phyloP scores from a whole-genome alignment of 2,888 invertebrate genomes.

The Idaea dimidiata region DNA sequence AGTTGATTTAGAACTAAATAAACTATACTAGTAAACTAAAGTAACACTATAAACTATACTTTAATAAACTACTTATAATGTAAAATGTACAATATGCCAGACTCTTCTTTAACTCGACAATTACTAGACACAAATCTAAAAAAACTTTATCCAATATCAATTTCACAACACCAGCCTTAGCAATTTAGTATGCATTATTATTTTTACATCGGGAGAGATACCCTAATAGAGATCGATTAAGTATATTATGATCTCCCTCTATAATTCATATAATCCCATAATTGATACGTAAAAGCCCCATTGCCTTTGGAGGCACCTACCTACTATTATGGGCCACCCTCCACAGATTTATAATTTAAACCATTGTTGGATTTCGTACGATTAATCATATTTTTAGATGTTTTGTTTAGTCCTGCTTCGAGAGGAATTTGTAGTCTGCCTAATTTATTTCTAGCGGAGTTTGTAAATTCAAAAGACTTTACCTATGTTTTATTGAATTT shows the following conservation, averaged over 20 bases:
- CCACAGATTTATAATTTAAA: constrained; percentile 62
- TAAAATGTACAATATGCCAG: too few species aligned
- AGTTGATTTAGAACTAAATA: too few species aligned
- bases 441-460: too few species aligned
- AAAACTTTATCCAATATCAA: constrained; percentile 13
- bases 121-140: not conserved
- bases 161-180: constrained; percentile 13
- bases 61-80: too few species aligned
- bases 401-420: constrained; percentile 23
- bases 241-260: constrained; percentile 63
- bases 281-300: constrained; percentile 68
- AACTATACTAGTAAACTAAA: too few species aligned
- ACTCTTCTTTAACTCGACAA: not conserved
- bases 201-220: constrained; percentile 40
- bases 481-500: too few species aligned
- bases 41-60: too few species aligned
- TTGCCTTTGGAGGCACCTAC: constrained; percentile 43
- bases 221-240: constrained; percentile 58
- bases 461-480: too few species aligned
- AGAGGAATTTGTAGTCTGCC: not conserved
- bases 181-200: constrained; percentile 29
- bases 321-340: constrained; percentile 58
- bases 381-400: constrained; percentile 50
- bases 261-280: constrained; percentile 69
- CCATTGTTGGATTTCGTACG: constrained; percentile 66